These are phyloP conservation scores for Zalophus californianus DNA, from an alignment of 2,797 vertebrate genomes.

Conservation along the genomic window DNA sequence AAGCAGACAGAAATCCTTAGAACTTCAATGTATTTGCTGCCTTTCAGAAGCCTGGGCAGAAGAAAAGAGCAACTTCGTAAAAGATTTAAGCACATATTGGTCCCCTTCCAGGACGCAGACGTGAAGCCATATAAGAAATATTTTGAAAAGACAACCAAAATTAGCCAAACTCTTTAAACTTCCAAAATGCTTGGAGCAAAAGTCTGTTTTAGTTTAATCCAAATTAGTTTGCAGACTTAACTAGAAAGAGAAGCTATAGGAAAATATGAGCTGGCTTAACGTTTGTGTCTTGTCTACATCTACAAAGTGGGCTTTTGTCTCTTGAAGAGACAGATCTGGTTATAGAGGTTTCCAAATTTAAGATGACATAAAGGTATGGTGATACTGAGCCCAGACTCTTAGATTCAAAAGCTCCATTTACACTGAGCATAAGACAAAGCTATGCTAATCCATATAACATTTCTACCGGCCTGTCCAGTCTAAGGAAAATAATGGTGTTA, in stretches of 20 bases:
- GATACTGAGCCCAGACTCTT: slow-evolving; percentile 18
- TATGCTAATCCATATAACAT: slow-evolving; percentile 22
- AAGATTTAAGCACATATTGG: slow-evolving; percentile 83
- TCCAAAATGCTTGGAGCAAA: slow-evolving; percentile 84
- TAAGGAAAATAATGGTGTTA: slow-evolving; percentile 17
- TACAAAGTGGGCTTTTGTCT: slow-evolving; percentile 81
- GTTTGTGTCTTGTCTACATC: slow-evolving; percentile 79
- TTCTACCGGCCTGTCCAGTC: not conserved
- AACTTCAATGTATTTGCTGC: slow-evolving; percentile 57
- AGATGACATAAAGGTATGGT: slow-evolving; percentile 58
- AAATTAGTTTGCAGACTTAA: slow-evolving; percentile 85
- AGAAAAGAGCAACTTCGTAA: slow-evolving; percentile 83
- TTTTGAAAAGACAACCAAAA: slow-evolving; percentile 84
- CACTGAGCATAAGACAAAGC: slow-evolving; percentile 57
- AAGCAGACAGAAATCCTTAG: slow-evolving; percentile 59
- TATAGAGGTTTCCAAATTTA: slow-evolving; percentile 72
- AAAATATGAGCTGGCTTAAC: slow-evolving; percentile 83
- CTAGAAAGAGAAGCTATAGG: slow-evolving; percentile 83
- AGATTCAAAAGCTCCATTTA: slow-evolving; percentile 52
- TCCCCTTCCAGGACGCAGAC: slow-evolving; percentile 81
- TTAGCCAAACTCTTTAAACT: slow-evolving; percentile 85
- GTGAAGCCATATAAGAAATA: slow-evolving; percentile 84
- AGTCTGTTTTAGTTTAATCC: slow-evolving; percentile 85
- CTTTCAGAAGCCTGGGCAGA: slow-evolving; percentile 74
- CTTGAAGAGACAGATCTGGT: slow-evolving; percentile 70